phyloP scores from a whole-genome alignment of 2,113 vertebrate genomes.

The Oreochromis tanganicae region DNA sequence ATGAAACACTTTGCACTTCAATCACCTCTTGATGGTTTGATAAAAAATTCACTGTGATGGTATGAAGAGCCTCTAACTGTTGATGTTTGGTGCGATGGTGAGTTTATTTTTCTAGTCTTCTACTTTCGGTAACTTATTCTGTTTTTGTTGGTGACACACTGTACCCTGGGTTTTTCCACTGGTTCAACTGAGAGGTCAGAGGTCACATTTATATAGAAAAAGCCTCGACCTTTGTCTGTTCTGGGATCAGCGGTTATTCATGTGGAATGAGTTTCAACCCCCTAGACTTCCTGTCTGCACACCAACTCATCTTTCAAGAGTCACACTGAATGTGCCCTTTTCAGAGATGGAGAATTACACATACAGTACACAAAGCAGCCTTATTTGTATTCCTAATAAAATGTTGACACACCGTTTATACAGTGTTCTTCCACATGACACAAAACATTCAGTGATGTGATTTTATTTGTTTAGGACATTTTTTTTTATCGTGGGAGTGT shows the following conservation, averaged over 20 bases:
- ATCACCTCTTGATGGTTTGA: neutral
- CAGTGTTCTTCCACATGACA: neutral
- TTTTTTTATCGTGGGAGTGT: neutral
- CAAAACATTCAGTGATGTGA: neutral
- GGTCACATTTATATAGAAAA: neutral
- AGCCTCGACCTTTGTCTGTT: neutral
- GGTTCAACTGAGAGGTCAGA: neutral
- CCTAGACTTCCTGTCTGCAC: constrained; percentile 15
- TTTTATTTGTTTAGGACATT: neutral
- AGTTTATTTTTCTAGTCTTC: neutral
- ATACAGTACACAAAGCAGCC: neutral
- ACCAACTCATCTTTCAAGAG: neutral
- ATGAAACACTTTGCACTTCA: neutral
- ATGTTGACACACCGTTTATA: neutral
- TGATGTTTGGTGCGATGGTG: neutral
- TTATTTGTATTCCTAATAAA: neutral
- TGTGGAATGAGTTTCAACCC: constrained; percentile 3
- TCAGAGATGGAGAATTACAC: neutral
- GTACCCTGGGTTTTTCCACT: neutral
- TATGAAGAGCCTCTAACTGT: neutral
- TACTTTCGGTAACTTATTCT: neutral
- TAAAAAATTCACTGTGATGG: neutral
- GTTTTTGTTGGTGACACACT: neutral
- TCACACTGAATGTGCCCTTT: constrained; percentile 5
- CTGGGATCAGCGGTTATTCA: neutral